Percentiles rank a stretch among this genome's conserved stretches.
Evolutionary conservation across 2,888 invertebrate genomes (phyloP).

Genomic region (Eudasyphora cyanicolor): DNA sequence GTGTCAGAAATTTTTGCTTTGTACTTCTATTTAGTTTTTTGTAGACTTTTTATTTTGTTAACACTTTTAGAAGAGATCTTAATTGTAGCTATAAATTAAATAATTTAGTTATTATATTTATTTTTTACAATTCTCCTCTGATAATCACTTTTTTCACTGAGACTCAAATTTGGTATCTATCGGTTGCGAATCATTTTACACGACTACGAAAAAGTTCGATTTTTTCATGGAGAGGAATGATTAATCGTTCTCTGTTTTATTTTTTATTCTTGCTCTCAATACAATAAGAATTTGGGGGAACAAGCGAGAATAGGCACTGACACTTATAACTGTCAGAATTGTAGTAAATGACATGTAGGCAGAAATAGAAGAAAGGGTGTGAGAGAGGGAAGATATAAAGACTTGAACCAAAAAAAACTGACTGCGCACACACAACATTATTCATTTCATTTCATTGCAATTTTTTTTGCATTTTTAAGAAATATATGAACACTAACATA

Average conservation of each 20-base stretch:
- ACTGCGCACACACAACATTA: too few relatives aligned
- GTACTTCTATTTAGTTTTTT: slow-evolving; percentile 52
- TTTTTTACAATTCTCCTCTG: slow-evolving; percentile 56
- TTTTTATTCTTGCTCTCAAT: slow-evolving; percentile 53
- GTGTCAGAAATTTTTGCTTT: slow-evolving; percentile 63
- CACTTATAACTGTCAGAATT: slow-evolving; percentile 62
- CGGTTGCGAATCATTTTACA: slow-evolving; percentile 66
- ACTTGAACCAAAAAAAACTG: too few relatives aligned
- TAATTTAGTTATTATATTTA: slow-evolving; percentile 20
- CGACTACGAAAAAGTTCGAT: slow-evolving; percentile 70
- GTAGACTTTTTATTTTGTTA: slow-evolving; percentile 62
- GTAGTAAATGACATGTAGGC: slow-evolving; percentile 42
- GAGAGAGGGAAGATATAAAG: not conserved
- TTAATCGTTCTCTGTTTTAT: slow-evolving; percentile 49
- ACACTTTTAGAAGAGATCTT: slow-evolving; percentile 28
- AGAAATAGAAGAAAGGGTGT: slow-evolving; percentile 3
- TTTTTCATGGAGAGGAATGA: slow-evolving; percentile 60
- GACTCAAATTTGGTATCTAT: slow-evolving; percentile 70
- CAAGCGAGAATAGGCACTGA: slow-evolving; percentile 55
- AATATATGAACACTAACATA: too few relatives aligned
- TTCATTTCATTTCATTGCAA: too few relatives aligned
- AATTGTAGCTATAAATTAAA: slow-evolving; percentile 37
- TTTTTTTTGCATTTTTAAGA: too few relatives aligned
- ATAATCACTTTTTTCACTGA: slow-evolving; percentile 58
- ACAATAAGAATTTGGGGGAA: slow-evolving; percentile 44